Evolutionary conservation across 2,797 vertebrate genomes (phyloP).

Genomic region (Centroberyx gerrardi): DNA sequence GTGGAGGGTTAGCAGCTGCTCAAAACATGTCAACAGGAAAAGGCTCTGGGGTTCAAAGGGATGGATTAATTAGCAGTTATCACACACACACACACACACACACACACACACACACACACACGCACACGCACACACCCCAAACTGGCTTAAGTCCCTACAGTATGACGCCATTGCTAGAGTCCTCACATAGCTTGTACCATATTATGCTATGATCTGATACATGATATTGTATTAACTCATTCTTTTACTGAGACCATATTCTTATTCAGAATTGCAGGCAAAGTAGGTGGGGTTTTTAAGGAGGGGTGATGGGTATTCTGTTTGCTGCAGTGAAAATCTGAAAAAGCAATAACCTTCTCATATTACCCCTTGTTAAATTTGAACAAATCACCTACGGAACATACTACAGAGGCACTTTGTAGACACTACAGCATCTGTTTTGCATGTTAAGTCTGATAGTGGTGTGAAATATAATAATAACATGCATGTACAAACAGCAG

Average conservation of each 20-base stretch:
- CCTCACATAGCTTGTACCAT: slow-evolving; percentile 1
- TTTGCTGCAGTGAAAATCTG: background rate
- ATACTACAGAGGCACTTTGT: background rate
- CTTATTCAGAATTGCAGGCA: too few species aligned
- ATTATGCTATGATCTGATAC: background rate
- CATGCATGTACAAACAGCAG: background rate
- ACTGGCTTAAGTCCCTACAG: background rate
- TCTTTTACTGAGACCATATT: background rate
- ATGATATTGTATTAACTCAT: background rate
- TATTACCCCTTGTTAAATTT: background rate
- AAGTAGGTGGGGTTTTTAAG: background rate
- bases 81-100: background rate
- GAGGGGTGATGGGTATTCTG: background rate
- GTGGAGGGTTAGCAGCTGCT: slow-evolving; percentile 10
- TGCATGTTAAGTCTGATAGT: background rate
- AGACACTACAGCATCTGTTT: background rate
- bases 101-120: background rate
- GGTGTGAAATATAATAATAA: too few species aligned
- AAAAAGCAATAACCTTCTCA: background rate
- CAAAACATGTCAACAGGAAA: slow-evolving; percentile 23
- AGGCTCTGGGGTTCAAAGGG: slow-evolving; percentile 13
- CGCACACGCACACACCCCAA: background rate
- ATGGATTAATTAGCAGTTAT: slow-evolving; percentile 20
- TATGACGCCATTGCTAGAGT: background rate
- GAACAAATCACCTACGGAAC: background rate